Base-by-base conservation (phyloP, 1,140 invertebrate species). In the Ceratina calcarata region DNA sequence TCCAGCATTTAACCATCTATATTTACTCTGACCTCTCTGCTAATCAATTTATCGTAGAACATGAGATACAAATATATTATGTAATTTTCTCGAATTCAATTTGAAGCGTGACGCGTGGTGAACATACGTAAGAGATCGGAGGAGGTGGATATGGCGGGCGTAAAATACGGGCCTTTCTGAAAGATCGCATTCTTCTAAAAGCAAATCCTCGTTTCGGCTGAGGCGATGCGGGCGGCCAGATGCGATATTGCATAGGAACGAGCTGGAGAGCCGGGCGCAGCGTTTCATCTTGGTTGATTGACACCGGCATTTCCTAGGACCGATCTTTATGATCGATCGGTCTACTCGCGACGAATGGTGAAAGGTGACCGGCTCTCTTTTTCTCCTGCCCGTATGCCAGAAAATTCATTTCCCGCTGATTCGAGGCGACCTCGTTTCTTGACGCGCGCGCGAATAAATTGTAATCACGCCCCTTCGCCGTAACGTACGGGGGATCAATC, bases 381-480 rank as follows among this genome's bases (percentile, higher is more conserved):
- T 37, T 61, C 32, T 18, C n/a, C 22, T 72, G 13, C n/a, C 10
- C 6, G 20, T 32, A 13, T 45, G 32, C 15, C 75, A 51, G 67
- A 77, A 70, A 77, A 70, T 77, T 77, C 75, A 77, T 77, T 77
- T 61, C 45, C 67, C 67, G 15, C 24, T 70, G 67, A 53, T 77
- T 77, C 55, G 24, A 6, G 37, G 7, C 55, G 51, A 60, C 66
- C 66, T 53, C 37, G 37, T 69, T 77, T n/a, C 51, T 45, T 22
- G 8, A 12, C 7, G 15, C 37, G n/a, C 55, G 65, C 57, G 65
- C 24, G 32, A 49, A 61, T 61, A 70, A 77, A 77, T 77, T 77
- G 57, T 61, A 32, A 51, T 45, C 45, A 53, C 57, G 24, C 22
- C 37, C 37, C 60, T 61, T 37, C 24, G n/a, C 16, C 15, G 57